These are phyloP conservation scores for Helicoverpa armigera DNA, from an alignment of 1,140 invertebrate genomes.

Conservation along the genomic window DNA sequence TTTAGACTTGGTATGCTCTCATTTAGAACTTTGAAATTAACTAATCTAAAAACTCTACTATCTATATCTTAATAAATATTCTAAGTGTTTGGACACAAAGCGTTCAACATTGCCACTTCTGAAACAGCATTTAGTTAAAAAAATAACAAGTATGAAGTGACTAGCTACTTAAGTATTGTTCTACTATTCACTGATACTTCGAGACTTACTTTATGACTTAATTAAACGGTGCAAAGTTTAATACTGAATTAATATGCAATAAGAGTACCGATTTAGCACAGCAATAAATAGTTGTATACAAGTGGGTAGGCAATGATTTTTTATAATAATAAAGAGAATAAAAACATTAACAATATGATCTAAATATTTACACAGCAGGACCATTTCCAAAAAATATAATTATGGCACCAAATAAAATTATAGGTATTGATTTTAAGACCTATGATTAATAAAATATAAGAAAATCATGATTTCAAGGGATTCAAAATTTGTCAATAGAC, in stretches of 20 bases:
- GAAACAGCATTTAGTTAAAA: constrained; percentile 17
- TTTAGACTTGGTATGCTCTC: constrained; percentile 25
- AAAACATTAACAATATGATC: constrained; percentile 41
- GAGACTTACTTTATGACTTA: constrained; percentile 31
- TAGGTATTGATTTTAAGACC: constrained; percentile 36
- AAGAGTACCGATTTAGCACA: constrained; percentile 41
- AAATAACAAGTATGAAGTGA: constrained; percentile 49
- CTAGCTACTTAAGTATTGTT: constrained; percentile 49
- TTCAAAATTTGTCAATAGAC: constrained; percentile 48
- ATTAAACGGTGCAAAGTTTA: constrained; percentile 43
- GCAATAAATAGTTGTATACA: constrained; percentile 21
- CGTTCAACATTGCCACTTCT: constrained; percentile 49
- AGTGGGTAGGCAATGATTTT: constrained; percentile 41
- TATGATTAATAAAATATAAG: constrained; percentile 40
- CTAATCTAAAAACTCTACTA: constrained; percentile 51
- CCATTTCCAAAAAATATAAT: constrained; percentile 53
- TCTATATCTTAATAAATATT: constrained; percentile 51
- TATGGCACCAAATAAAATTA: constrained; percentile 67
- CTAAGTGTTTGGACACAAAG: constrained; percentile 52
- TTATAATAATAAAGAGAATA: constrained; percentile 25
- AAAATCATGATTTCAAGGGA: constrained; percentile 2
- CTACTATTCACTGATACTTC: constrained; percentile 46
- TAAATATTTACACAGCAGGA: constrained; percentile 60
- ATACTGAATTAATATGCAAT: constrained; percentile 42
- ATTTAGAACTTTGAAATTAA: constrained; percentile 44